Conservation (phyloP, 2,797 vertebrate species). For the Hippoglossus hippoglossus region DNA sequence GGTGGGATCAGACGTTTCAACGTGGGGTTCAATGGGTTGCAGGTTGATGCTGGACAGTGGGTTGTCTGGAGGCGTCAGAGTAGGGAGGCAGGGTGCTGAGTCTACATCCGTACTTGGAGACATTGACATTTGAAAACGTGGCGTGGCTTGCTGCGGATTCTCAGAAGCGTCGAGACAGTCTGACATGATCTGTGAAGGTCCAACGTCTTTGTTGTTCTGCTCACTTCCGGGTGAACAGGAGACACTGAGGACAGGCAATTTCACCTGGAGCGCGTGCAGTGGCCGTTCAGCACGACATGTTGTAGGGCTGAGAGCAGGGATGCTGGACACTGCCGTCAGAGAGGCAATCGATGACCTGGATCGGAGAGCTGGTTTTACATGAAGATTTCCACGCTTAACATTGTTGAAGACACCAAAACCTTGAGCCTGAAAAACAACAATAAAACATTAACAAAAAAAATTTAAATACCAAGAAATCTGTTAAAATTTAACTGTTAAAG, state of each 20-base stretch:
- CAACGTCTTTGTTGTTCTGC: not conserved
- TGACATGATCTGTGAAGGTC: not conserved
- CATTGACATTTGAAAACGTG: slow-evolving; percentile 34
- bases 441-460: not conserved
- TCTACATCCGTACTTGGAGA: slow-evolving; percentile 33
- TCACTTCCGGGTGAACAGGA: slow-evolving; percentile 27
- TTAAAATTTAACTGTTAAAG: not conserved
- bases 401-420: slow-evolving; percentile 27
- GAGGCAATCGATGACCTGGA: slow-evolving; percentile 21
- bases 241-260: slow-evolving; percentile 43
- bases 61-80: slow-evolving; percentile 66
- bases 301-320: slow-evolving; percentile 60
- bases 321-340: slow-evolving; percentile 21
- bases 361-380: slow-evolving; percentile 36
- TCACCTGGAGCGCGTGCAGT: slow-evolving; percentile 55
- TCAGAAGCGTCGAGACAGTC: slow-evolving; percentile 14
- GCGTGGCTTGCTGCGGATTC: slow-evolving; percentile 32
- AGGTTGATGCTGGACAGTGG: slow-evolving; percentile 68
- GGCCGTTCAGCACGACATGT: slow-evolving; percentile 27
- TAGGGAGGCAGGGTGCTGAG: slow-evolving; percentile 15
- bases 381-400: slow-evolving; percentile 21
- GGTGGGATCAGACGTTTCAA: slow-evolving; percentile 14
- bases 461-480: not conserved
- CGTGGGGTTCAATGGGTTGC: slow-evolving; percentile 51
- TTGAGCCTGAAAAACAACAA: slow-evolving; percentile 59